Percentiles rank a stretch among this genome's conserved stretches.
These are phyloP conservation scores for Drosophila paracracens DNA, from an alignment of 2,888 invertebrate genomes.

Conservation along the genomic window DNA sequence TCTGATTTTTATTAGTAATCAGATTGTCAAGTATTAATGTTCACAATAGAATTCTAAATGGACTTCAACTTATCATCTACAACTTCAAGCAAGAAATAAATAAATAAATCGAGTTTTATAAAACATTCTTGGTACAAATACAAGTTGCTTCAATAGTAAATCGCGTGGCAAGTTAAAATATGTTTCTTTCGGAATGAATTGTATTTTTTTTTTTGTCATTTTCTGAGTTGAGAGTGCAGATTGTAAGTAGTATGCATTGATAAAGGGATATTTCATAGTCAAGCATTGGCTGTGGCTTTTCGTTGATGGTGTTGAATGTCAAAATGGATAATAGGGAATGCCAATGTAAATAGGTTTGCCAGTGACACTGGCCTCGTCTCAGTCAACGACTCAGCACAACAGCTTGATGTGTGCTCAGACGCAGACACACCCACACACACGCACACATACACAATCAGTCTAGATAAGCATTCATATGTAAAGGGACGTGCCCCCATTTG, in stretches of 20 bases:
- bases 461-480: slow-evolving; percentile 18
- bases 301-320: slow-evolving; percentile 1
- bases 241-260: not conserved
- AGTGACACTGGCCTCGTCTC: slow-evolving; percentile 23
- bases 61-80: not conserved
- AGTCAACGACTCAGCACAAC: slow-evolving; percentile 14
- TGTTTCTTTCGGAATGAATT: not conserved
- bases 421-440: not conserved
- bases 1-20: not conserved
- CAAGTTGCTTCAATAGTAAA: no score
- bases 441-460: not conserved
- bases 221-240: not conserved
- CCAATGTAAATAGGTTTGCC: slow-evolving; percentile 38
- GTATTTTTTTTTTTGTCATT: not conserved
- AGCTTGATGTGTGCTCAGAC: slow-evolving; percentile 24
- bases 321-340: slow-evolving; percentile 39
- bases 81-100: no score
- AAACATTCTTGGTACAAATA: no score
- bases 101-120: no score
- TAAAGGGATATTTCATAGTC: slow-evolving; percentile 15
- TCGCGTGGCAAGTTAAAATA: not conserved
- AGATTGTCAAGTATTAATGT: not conserved
- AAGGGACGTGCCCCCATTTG: slow-evolving; percentile 31
- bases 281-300: not conserved
- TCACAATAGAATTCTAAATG: not conserved